Base-by-base conservation (phyloP, 2,888 invertebrate species). In the Mythimna impura region DNA sequence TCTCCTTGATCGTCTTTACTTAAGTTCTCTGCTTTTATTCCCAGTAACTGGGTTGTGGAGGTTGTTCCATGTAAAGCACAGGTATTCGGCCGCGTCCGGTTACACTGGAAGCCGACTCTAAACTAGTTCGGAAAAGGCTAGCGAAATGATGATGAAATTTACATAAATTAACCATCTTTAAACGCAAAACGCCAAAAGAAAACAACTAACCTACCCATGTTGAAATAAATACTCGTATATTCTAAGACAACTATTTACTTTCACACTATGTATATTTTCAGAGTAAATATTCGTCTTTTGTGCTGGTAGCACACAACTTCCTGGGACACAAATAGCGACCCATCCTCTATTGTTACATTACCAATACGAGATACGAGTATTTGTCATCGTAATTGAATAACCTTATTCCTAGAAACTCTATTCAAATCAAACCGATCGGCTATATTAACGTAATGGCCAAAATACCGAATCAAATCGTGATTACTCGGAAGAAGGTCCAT, bases 301-400 rank as follows among this genome's bases (percentile, higher is more conserved):
- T 54, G 22, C 50, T 43, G 50, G 54, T 12, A 36, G 30, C 52
- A 60, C 68, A 78, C 55, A 70, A 65, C 25, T 67, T 66, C 50
- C 61, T 50, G 54, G n/a, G 60, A 73, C 34, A 67, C 57, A 73
- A 58, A 78, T 43, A 77, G 47, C 30, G 34, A 57, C 54, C 69
- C 74, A 20, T 60, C 30, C n/a, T 22, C 67, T 54, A 74, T 81
- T 81, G 74, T 81, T 66, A 71, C 43, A 58, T 62, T 54, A 74
- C 61, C 58, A 40, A 63, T 65, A 68, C 52, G 55, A 60, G 55
- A 71, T 82, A 58, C 60, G 62, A 74, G 80, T 74, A 74, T 74
- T 79, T 80, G 74, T 79, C 43, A 66, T 65, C 62, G 63, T 64
- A 69, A 81, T 74, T 82, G 70, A 79, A 79, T 83, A 68, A 63